These are phyloP conservation scores for Thalassoma bifasciatum DNA, from an alignment of 2,113 vertebrate genomes.

Conservation along the genomic window DNA sequence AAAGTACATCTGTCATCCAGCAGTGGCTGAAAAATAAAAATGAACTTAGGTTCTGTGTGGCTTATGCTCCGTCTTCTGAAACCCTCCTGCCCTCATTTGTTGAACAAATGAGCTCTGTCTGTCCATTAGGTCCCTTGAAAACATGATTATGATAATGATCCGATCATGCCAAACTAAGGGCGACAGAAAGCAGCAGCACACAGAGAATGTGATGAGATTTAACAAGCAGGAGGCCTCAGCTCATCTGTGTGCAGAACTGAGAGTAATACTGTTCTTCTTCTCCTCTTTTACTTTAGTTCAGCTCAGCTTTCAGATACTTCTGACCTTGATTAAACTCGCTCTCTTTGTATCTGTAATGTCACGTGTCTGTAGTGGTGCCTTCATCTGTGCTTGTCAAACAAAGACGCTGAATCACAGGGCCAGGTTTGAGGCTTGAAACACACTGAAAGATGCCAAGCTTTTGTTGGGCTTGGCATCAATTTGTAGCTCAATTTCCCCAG, in stretches of 20 bases:
- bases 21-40: no score
- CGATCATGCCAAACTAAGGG: conserved; percentile 12
- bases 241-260: conserved; percentile 21
- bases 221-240: conserved; percentile 10
- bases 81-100: not conserved
- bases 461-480: not conserved
- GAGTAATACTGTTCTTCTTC: conserved; percentile 2
- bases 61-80: no score
- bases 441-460: not conserved
- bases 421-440: not conserved
- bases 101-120: conserved; percentile 13
- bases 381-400: not conserved
- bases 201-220: conserved; percentile 16
- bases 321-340: not conserved
- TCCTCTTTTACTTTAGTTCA: not conserved
- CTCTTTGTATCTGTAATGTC: not conserved
- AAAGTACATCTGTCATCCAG: not conserved
- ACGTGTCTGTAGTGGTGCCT: not conserved
- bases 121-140: conserved; percentile 13
- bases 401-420: not conserved
- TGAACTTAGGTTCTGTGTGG: no score
- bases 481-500: conserved; percentile 19
- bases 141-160: conserved; percentile 43
- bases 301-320: conserved; percentile 9
- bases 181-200: conserved; percentile 9